These are phyloP conservation scores for Monochamus saltuarius DNA, from an alignment of 1,140 invertebrate genomes.

Conservation along the genomic window DNA sequence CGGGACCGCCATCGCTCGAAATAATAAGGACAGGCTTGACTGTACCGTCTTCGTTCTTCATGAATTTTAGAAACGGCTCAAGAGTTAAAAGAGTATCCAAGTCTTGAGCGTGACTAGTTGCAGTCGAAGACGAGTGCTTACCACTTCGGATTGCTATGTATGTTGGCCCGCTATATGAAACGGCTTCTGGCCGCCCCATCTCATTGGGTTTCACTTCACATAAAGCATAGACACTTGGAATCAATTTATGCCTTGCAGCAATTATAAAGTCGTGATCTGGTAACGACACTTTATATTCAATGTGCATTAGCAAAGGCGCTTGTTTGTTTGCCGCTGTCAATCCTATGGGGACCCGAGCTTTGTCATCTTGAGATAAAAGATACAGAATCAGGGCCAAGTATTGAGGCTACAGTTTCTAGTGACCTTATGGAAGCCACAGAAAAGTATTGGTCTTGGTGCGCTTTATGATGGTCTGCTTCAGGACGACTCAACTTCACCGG, in stretches of 20 bases:
- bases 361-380: slow-evolving; percentile 44
- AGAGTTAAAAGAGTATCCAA: slow-evolving; percentile 16
- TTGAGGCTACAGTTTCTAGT: slow-evolving; percentile 2
- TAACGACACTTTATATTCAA: slow-evolving; percentile 51
- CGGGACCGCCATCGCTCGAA: background rate
- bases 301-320: slow-evolving; percentile 49
- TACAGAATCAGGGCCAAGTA: slow-evolving; percentile 3
- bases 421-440: background rate
- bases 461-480: background rate
- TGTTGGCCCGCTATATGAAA: background rate
- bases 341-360: slow-evolving; percentile 35
- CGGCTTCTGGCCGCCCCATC: background rate
- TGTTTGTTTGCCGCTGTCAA: slow-evolving; percentile 45
- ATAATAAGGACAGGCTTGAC: slow-evolving; percentile 15
- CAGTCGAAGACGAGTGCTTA: slow-evolving; percentile 8
- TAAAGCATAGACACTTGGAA: slow-evolving; percentile 22
- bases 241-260: slow-evolving; percentile 50
- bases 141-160: background rate
- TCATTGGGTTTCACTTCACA: background rate
- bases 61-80: background rate
- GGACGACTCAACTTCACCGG: background rate
- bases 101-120: slow-evolving; percentile 16
- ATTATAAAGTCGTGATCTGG: slow-evolving; percentile 52
- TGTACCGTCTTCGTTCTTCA: background rate
- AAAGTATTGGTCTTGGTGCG: slow-evolving; percentile 14